Evolutionary conservation across 2,888 invertebrate genomes (phyloP), one percentile per base, ranked within the genome.

Genomic region (Cantharis flavilabris): DNA sequence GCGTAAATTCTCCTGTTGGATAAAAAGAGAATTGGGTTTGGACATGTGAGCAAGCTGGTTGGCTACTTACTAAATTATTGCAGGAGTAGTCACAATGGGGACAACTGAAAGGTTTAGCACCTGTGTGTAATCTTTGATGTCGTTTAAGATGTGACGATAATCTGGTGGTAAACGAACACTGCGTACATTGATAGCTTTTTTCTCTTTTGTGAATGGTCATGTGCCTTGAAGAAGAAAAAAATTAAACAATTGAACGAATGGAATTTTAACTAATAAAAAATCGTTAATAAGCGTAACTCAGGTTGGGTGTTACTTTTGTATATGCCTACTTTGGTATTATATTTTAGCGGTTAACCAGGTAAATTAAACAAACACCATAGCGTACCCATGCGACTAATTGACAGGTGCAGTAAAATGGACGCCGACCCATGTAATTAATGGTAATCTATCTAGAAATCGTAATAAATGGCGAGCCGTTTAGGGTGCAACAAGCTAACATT

Each of bases 91-190:
- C 84, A 86, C 98, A 98, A 86, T 96, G 93, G 0, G 95, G 95
- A 88, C 98, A 98, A 72, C 91, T 91, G 88, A 95, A 97, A 0
- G 97, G 97, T 86, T 96, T 96, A 33, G 92, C 91, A 3, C 95
- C 95, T 4, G 93, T 93, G 86, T 97, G 97, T 23, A 94, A 91
- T 4, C 94, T 90, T 86, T 93, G 89, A 87, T 98, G 98, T 70
- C 97, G 91, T 84, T 92, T 93, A 83, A 98, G 88, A 86, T 95
- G 94, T 26, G 93, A 91, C 9, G 91, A 89, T 79, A 92, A 90
- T 82, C 92, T 91, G 14, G 93, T 91, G 80, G 91, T 91, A 87
- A 96, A 97, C 2, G 90, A 85, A 84, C 97, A 97, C 10, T 91
- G 88, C 28, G 90, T 87, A 85, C 96, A 96, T 67, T 90, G 88